These are phyloP conservation scores for Pandemis cinnamomeana DNA, from an alignment of 2,888 invertebrate genomes.

Conservation along the genomic window DNA sequence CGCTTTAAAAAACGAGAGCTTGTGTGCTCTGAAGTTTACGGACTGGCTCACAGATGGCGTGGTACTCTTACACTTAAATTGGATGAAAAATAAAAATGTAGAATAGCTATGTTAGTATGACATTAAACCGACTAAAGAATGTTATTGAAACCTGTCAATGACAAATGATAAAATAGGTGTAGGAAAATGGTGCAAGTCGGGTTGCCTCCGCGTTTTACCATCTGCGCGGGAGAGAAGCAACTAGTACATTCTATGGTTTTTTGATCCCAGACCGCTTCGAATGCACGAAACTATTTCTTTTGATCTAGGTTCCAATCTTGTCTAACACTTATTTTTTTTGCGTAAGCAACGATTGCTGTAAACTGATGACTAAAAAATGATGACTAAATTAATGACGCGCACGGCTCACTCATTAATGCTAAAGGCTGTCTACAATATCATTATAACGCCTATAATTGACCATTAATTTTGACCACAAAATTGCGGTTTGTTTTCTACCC, in stretches of 20 bases:
- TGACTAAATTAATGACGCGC: constrained; percentile 50
- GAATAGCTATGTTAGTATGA: too few relatives aligned
- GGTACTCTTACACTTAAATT: neutral
- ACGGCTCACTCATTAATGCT: constrained; percentile 49
- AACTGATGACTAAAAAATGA: constrained; percentile 34
- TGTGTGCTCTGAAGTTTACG: neutral
- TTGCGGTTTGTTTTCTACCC: constrained; percentile 79
- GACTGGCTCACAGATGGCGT: neutral
- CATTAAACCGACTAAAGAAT: too few relatives aligned
- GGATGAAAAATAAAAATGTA: too few relatives aligned
- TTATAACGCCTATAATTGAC: constrained; percentile 81
- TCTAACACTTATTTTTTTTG: too few relatives aligned
- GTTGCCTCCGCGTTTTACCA: too few relatives aligned
- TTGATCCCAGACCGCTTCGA: too few relatives aligned
- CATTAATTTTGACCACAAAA: constrained; percentile 73
- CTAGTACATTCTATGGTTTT: too few relatives aligned
- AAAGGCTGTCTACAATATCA: constrained; percentile 59
- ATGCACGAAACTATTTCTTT: neutral
- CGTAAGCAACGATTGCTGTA: neutral
- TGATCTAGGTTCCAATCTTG: neutral
- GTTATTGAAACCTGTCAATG: too few relatives aligned
- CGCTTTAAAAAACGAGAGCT: neutral
- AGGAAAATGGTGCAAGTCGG: too few relatives aligned
- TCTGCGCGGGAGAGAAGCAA: too few relatives aligned
- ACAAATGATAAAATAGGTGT: too few relatives aligned